Conservation (phyloP, 2,113 vertebrate species). For the Sinocyclocheilus rhinocerous region DNA sequence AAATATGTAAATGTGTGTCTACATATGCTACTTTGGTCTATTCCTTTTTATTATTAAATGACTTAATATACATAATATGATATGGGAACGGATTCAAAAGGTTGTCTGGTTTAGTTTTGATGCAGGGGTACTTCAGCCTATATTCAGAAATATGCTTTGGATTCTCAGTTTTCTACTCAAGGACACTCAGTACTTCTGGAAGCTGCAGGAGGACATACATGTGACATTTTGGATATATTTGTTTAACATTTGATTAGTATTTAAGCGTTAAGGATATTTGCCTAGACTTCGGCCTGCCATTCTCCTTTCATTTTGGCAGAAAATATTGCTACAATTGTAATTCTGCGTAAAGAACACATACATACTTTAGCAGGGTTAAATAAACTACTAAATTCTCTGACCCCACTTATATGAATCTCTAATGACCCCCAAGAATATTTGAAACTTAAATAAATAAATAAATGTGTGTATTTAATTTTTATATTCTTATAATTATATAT, state of each 20-base stretch:
- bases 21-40: background rate
- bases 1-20: background rate
- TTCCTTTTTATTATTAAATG: background rate
- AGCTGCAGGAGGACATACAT: background rate
- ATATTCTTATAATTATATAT: no score
- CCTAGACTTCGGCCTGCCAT: background rate
- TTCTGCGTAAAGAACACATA: background rate
- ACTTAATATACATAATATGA: background rate
- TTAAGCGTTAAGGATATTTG: background rate
- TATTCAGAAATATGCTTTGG: background rate
- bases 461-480: no score
- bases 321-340: background rate
- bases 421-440: no score
- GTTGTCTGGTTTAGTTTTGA: background rate
- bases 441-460: no score
- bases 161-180: no score
- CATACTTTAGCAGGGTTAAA: background rate
- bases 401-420: no score
- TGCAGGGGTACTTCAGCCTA: background rate
- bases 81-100: background rate
- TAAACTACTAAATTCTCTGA: no score
- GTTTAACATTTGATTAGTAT: constrained; percentile 15
- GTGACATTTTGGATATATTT: background rate
- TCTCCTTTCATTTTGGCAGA: background rate
- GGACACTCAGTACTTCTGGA: no score